phyloP scores from a whole-genome alignment of 2,888 invertebrate genomes.

The Camptogramma bilineatum region DNA sequence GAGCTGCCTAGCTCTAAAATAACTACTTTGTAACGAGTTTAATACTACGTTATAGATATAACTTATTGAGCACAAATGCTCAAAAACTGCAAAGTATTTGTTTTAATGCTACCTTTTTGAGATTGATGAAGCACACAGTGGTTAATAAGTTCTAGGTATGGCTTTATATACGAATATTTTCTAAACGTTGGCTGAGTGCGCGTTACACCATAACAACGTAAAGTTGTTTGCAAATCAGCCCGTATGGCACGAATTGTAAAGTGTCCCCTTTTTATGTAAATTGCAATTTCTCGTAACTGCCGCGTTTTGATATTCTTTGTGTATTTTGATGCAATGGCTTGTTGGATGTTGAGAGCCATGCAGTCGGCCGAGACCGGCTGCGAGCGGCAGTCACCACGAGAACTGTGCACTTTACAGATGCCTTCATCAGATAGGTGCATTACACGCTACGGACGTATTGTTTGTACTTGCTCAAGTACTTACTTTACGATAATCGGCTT shows the following conservation, averaged over 20 bases:
- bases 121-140: not conserved
- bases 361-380: not conserved
- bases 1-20: constrained; percentile 35
- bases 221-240: constrained; percentile 5
- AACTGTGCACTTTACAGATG: constrained; percentile 1
- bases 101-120: constrained; percentile 35
- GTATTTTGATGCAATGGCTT: not conserved
- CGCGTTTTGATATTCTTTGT: not conserved
- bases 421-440: constrained; percentile 2
- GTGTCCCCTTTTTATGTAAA: constrained; percentile 13
- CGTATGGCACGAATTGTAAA: not conserved
- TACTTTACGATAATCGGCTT: constrained; percentile 37
- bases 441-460: constrained; percentile 36
- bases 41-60: not conserved
- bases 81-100: constrained; percentile 37
- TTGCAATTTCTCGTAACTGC: not conserved
- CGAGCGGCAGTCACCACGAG: not conserved
- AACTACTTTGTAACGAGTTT: constrained; percentile 37
- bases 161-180: constrained; percentile 11
- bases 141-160: constrained; percentile 5
- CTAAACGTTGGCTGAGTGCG: constrained; percentile 16
- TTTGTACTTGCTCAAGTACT: constrained; percentile 22
- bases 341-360: not conserved
- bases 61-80: not conserved
- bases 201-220: not conserved